Evolutionary conservation across 2,797 vertebrate genomes (phyloP).

Genomic region (Falco naumanni): DNA sequence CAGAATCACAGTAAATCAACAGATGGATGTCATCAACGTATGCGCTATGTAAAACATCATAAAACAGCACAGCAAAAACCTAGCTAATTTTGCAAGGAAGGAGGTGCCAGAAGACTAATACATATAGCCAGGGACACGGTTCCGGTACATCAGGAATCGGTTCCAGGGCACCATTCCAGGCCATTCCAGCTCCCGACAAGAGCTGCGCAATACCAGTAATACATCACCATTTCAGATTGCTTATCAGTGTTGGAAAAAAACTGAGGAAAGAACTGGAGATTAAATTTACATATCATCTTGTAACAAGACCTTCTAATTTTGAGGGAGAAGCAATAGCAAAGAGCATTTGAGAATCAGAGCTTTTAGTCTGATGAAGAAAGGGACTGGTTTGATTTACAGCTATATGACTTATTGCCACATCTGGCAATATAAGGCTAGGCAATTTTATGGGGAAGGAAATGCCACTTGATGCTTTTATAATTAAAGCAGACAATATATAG

Average conservation of each 20-base stretch:
- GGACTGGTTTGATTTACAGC: background rate
- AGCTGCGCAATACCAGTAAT: background rate
- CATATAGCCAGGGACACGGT: background rate
- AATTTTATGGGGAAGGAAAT: background rate
- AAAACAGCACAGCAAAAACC: background rate
- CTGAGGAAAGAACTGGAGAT: background rate
- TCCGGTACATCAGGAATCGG: accelerated
- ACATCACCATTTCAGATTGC: background rate
- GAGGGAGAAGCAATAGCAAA: background rate
- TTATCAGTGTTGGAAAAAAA: background rate
- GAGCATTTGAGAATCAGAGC: background rate
- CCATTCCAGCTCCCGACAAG: accelerated
- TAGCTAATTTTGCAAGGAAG: background rate
- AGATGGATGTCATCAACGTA: background rate
- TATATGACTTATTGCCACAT: background rate
- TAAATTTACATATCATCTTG: accelerated
- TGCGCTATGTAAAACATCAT: background rate
- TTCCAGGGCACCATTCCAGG: background rate
- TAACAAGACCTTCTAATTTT: background rate
- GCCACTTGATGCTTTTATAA: background rate
- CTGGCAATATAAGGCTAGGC: background rate
- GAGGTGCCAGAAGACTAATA: background rate
- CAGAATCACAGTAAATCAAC: background rate
- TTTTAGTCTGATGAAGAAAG: background rate
- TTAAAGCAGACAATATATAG: background rate